phyloP scores from a whole-genome alignment of 2,888 invertebrate species.

The Platerodrilus igneus region DNA sequence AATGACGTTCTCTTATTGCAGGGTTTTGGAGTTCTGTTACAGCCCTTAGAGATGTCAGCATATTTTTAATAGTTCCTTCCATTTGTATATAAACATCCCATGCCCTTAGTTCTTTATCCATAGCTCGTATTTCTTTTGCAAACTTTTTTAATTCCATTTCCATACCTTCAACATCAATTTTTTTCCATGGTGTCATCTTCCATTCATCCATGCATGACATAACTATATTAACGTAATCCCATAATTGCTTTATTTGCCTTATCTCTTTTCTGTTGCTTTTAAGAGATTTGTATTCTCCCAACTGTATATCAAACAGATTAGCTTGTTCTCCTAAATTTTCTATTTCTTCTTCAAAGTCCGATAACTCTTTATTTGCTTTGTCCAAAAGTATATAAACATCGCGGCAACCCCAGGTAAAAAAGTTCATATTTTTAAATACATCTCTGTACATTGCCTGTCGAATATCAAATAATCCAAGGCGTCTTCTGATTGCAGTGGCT shows the following conservation, averaged over 20 bases:
- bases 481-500: conserved; percentile 79
- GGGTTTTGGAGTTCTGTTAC: conserved; percentile 93
- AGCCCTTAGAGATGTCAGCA: conserved; percentile 87
- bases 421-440: conserved; percentile 58
- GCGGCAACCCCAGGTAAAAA: conserved; percentile 61
- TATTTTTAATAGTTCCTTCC: conserved; percentile 82
- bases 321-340: conserved; percentile 67
- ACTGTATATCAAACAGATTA: conserved; percentile 76
- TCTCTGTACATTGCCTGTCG: conserved; percentile 73
- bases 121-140: conserved; percentile 72
- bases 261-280: conserved; percentile 73
- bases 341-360: conserved; percentile 64
- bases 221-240: conserved; percentile 85
- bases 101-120: conserved; percentile 75
- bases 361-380: conserved; percentile 61
- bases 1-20: conserved; percentile 88
- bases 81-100: conserved; percentile 78
- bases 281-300: conserved; percentile 77
- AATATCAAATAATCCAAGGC: conserved; percentile 75
- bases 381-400: conserved; percentile 68
- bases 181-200: conserved; percentile 91
- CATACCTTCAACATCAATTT: conserved; percentile 91
- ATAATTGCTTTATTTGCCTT: conserved; percentile 71
- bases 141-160: conserved; percentile 92
- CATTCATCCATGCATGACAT: conserved; percentile 81